Base-by-base conservation (phyloP, 2,888 invertebrate species). In the Cerastoderma edule region DNA sequence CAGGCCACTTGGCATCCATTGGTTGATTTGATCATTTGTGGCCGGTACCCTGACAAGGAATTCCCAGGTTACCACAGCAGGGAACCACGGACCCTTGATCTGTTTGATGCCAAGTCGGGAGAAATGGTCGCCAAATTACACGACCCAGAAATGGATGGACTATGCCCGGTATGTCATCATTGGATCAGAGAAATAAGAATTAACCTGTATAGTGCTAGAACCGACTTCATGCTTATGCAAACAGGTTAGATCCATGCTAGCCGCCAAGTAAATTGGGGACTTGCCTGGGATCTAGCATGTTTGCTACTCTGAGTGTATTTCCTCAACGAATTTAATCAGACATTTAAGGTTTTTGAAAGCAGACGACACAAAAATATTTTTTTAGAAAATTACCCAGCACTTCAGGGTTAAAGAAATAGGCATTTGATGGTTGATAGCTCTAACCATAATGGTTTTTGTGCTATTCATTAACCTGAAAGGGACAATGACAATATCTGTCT, bases 1-100 rank as follows among this genome's bases (percentile, higher is more conserved):
- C 82, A 92, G 92, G 93, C 93, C 5, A 84, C 89, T 0, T 93
- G 93, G 93, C 93, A 93, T 82, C 93, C 93, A 8, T 76, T 92
- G 44, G 89, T 89, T 75, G 93, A 93, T 78, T 78, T 93, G 68
- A 88, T 93, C 10, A 91, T 93, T 5, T 89, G 92, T 48, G 93
- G 93, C 0, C 88, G 93, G 3, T 93, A 93, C 83, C 93, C 93
- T 19, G 92, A 93, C 75, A 89, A 89, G 6, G 86, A 85, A 19
- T 88, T 92, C 72, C 88, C 88, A 19, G 88, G 87, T 10, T 89
- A 85, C 50, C 65, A 65, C 5, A 78, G 75, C 4, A 82, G 80
- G 1, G 92, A 92, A 68, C 66, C 73, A 5, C 80, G 93, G 13
- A 89, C 89, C n/a, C 85, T 93, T n/a, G 93, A 93, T 75, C 86